phyloP scores from a whole-genome alignment of 2,797 vertebrate genomes.

The Sternarchorhynchus goeldii region DNA sequence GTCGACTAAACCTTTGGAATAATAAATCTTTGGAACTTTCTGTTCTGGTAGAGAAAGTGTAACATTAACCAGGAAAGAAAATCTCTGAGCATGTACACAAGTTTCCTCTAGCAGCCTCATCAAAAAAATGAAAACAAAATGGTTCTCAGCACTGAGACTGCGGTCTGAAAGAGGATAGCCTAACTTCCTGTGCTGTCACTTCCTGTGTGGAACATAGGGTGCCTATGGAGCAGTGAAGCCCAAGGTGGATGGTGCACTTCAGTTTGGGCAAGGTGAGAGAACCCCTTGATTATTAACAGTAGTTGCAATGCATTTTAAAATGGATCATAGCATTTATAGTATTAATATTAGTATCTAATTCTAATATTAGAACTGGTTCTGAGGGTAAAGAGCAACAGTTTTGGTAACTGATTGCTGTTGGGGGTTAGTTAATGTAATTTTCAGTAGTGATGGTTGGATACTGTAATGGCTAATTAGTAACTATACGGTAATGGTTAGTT shows the following conservation, averaged over 20 bases:
- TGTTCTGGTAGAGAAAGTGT: not conserved
- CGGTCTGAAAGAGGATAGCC: not conserved
- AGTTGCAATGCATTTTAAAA: not conserved
- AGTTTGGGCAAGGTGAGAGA: conserved; percentile 77
- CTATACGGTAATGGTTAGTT: too few species aligned
- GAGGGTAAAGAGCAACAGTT: too few species aligned
- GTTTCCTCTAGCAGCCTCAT: too few species aligned
- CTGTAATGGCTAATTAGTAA: too few species aligned
- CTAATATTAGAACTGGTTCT: too few species aligned
- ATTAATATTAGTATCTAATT: too few species aligned
- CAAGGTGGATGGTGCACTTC: conserved; percentile 76
- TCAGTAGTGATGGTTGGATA: too few species aligned
- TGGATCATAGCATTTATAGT: not conserved
- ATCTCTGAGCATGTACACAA: not conserved
- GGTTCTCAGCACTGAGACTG: too few species aligned
- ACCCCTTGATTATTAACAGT: not conserved
- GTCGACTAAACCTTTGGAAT: conserved; percentile 26
- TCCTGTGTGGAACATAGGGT: conserved; percentile 62
- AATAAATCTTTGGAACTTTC: not conserved
- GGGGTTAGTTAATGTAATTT: too few species aligned
- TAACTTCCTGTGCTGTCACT: conserved; percentile 14
- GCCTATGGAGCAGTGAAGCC: conserved; percentile 77
- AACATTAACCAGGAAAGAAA: not conserved
- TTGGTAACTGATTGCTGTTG: too few species aligned
- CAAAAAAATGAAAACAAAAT: too few species aligned